Evolutionary conservation across 2,888 invertebrate genomes (phyloP).

Genomic region (Philaethria dido): DNA sequence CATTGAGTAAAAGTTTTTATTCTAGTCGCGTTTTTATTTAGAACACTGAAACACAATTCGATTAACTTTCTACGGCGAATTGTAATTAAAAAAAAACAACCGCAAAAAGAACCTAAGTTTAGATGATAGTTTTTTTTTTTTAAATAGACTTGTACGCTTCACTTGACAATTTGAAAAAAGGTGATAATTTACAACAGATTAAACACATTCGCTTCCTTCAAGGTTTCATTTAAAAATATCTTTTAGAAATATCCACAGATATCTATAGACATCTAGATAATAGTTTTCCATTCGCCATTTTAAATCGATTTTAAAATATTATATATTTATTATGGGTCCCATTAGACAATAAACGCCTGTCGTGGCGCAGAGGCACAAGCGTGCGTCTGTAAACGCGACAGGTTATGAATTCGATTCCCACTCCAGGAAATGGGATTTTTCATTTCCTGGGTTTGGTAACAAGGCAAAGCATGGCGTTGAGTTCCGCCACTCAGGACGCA

Average conservation of each 20-base stretch:
- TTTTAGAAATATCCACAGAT: neutral
- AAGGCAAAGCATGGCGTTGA: no score
- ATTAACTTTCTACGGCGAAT: conserved; percentile 16
- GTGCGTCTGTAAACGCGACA: no score
- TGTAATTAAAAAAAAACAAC: conserved; percentile 2
- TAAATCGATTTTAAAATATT: no score
- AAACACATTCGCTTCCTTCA: conserved; percentile 2
- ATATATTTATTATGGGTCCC: no score
- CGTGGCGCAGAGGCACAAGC: no score
- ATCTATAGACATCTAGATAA: no score
- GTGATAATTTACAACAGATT: neutral
- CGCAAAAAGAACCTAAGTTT: conserved; percentile 16
- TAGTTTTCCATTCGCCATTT: no score
- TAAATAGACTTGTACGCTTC: neutral
- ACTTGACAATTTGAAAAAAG: neutral
- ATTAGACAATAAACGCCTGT: no score
- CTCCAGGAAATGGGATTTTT: no score
- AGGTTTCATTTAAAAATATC: conserved; percentile 2
- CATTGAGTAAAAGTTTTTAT: conserved; percentile 21
- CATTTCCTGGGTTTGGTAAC: no score
- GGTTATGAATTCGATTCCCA: no score
- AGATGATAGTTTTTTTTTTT: conserved; percentile 3
- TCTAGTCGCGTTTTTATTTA: conserved; percentile 1
- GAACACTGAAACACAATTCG: neutral
- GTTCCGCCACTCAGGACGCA: no score